phyloP scores from a whole-genome alignment of 2,888 invertebrate genomes.

The Anthrax anthrax region DNA sequence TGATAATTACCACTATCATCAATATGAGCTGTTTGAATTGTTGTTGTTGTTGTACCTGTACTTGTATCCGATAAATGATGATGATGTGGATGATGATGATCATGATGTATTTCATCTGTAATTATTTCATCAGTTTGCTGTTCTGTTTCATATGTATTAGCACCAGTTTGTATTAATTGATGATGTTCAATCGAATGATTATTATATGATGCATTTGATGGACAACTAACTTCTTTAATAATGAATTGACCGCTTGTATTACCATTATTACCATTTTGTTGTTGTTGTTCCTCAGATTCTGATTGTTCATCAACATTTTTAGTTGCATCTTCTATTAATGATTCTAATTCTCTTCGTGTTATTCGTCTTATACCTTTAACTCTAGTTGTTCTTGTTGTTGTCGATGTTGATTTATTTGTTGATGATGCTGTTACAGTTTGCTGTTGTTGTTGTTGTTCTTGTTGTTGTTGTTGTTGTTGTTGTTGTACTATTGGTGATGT shows the following conservation, averaged over 20 bases:
- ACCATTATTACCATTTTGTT: neutral
- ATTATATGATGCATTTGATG: neutral
- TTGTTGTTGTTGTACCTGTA: too few species aligned
- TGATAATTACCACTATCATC: neutral
- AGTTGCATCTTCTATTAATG: slow-evolving; percentile 31
- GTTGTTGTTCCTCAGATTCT: slow-evolving; percentile 22
- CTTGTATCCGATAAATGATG: too few species aligned
- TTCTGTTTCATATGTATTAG: neutral
- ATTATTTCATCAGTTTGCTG: neutral
- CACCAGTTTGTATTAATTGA: neutral
- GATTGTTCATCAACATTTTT: slow-evolving; percentile 30
- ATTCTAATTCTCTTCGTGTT: slow-evolving; percentile 23
- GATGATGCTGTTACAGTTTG: too few species aligned
- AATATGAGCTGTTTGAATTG: too few species aligned
- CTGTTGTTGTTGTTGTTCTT: too few species aligned
- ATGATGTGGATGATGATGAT: neutral
- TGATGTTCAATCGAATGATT: slow-evolving; percentile 1
- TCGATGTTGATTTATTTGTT: neutral
- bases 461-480: neutral
- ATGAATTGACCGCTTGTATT: neutral
- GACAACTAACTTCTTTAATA: neutral
- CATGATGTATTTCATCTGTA: neutral
- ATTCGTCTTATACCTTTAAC: neutral
- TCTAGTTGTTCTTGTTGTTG: too few species aligned
- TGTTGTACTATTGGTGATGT: neutral